These are phyloP conservation scores for Choloepus didactylus DNA, from an alignment of 2,797 vertebrate genomes.

Conservation along the genomic window DNA sequence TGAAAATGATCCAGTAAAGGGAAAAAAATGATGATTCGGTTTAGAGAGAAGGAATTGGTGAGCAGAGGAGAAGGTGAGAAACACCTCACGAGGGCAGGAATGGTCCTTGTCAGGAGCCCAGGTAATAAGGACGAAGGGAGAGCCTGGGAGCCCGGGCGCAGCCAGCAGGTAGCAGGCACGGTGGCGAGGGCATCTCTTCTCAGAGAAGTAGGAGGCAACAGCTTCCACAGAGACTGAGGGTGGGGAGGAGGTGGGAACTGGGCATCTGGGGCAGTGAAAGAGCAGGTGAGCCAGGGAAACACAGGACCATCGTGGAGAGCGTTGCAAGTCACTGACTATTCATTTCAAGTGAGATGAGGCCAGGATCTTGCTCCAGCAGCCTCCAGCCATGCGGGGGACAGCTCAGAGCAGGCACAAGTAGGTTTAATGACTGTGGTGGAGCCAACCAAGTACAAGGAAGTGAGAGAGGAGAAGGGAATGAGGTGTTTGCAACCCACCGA, in stretches of 20 bases:
- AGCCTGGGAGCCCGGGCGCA: rapidly evolving
- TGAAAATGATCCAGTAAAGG: neutral
- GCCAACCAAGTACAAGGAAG: neutral
- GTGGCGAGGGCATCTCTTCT: neutral
- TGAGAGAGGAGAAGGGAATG: neutral
- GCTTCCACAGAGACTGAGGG: neutral
- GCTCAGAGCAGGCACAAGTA: neutral
- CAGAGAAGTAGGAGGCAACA: neutral
- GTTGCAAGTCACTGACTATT: neutral
- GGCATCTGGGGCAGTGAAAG: rapidly evolving
- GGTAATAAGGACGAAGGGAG: neutral
- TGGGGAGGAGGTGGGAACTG: neutral
- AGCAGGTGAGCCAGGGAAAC: neutral
- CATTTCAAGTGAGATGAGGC: neutral
- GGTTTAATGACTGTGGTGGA: neutral
- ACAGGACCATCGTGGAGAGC: neutral
- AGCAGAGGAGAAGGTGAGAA: neutral
- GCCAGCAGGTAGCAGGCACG: too few species aligned
- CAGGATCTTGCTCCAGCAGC: neutral
- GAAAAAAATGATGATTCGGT: neutral
- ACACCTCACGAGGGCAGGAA: neutral
- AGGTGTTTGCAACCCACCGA: neutral
- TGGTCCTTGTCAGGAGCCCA: neutral
- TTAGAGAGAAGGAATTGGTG: neutral
- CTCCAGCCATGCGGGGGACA: neutral